These are phyloP conservation scores for Trogon surrucura DNA, from an alignment of 2,113 vertebrate species.

Conservation along the genomic window DNA sequence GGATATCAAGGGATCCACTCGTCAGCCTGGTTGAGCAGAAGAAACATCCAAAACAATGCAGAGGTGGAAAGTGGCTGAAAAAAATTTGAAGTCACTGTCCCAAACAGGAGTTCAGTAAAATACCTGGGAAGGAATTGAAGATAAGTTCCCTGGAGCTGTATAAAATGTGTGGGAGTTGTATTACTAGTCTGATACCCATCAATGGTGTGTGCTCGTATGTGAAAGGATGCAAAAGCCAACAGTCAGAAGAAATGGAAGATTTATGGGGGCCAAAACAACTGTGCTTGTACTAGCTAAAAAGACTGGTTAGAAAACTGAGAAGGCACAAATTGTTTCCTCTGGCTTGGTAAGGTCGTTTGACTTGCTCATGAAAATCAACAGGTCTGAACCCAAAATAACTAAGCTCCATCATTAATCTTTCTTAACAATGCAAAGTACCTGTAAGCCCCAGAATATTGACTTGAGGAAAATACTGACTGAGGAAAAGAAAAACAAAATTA, in stretches of 20 bases:
- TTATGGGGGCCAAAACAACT: background rate
- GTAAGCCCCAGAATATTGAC: background rate
- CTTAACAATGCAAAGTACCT: background rate
- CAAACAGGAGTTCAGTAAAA: background rate
- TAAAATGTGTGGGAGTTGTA: background rate
- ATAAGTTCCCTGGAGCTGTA: background rate
- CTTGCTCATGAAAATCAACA: background rate
- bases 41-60: background rate
- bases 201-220: background rate
- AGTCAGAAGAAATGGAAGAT: background rate
- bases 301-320: background rate
- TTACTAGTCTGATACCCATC: background rate
- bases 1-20: background rate
- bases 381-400: background rate
- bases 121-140: background rate
- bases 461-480: background rate
- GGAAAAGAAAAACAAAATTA: background rate
- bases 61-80: background rate
- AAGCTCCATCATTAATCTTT: background rate
- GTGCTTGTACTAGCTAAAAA: background rate
- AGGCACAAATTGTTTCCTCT: background rate
- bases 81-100: background rate
- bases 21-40: background rate
- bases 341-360: background rate
- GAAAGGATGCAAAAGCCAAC: background rate